Percentiles rank a stretch among this genome's conserved stretches.
Conservation (phyloP, 2,113 vertebrate species). For the Phylloscopus whistleri region DNA sequence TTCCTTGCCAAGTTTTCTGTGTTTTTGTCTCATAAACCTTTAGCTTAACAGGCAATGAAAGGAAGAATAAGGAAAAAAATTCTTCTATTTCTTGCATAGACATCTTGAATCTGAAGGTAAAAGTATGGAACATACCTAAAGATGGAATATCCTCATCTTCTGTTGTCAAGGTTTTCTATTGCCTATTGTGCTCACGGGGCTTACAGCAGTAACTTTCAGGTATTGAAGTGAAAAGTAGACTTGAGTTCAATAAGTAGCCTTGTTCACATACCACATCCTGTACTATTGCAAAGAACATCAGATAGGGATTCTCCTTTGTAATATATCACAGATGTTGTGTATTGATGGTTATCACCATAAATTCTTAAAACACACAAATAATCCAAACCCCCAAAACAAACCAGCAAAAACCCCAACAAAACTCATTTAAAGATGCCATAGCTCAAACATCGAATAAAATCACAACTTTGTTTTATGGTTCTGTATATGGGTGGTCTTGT, state of each 20-base stretch:
- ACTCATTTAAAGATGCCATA: neutral
- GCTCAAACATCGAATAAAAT: neutral
- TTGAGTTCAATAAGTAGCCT: neutral
- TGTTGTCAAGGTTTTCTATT: neutral
- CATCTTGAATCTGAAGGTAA: neutral
- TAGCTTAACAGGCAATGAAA: neutral
- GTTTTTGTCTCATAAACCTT: neutral
- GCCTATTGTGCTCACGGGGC: fast-evolving
- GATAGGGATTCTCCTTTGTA: neutral
- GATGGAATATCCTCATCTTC: neutral
- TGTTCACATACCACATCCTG: neutral
- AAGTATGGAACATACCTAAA: neutral
- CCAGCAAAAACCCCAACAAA: fast-evolving
- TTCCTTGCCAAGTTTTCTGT: neutral
- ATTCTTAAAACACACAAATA: neutral
- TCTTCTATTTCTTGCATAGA: neutral
- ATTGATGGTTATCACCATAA: neutral
- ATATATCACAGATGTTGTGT: neutral
- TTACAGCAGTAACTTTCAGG: neutral
- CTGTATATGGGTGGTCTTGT: fast-evolving
- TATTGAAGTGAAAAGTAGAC: neutral
- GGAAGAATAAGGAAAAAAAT: neutral
- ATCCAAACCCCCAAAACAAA: neutral
- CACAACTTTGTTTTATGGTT: neutral
- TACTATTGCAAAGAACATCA: neutral